These are phyloP conservation scores for Acropora yongei DNA, from an alignment of 64 coral and sea anemone genomes.

Conservation along the genomic window DNA sequence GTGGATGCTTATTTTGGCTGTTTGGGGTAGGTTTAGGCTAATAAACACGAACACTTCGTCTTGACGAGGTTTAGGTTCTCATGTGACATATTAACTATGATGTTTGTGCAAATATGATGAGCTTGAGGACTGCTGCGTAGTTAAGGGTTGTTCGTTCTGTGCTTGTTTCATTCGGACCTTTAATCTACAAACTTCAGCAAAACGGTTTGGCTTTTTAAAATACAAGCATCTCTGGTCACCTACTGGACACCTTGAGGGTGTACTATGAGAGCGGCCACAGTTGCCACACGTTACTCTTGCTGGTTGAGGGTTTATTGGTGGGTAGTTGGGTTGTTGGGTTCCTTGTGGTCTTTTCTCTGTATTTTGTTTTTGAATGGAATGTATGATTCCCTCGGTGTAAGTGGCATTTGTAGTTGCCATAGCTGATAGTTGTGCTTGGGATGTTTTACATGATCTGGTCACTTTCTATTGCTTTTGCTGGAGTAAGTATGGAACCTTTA, in stretches of 20 bases:
- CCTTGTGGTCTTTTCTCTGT: too few species aligned
- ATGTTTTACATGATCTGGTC: conserved; percentile 52
- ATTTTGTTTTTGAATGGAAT: not conserved
- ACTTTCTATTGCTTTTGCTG: conserved; percentile 67
- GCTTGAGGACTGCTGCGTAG: not conserved
- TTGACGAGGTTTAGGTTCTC: too few species aligned
- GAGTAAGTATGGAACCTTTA: conserved; percentile 44
- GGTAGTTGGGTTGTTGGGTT: too few species aligned
- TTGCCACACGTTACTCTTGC: conserved; percentile 42
- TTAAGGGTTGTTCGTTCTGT: too few species aligned
- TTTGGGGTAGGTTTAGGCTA: too few species aligned
- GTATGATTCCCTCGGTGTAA: too few species aligned
- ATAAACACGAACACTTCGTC: too few species aligned
- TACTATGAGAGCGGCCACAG: conserved; percentile 3
- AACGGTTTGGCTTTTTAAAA: too few species aligned
- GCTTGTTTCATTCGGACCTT: not conserved
- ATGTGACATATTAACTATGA: too few species aligned
- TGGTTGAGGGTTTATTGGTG: not conserved
- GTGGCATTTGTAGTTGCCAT: not conserved
- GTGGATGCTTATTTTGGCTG: not conserved
- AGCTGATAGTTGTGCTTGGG: conserved; percentile 23
- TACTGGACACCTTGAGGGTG: conserved; percentile 57
- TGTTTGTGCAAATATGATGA: not conserved
- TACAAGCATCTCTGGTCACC: conserved; percentile 35
- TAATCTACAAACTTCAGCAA: too few species aligned